Conservation (phyloP, 2,113 vertebrate genomes). For the Oplegnathus fasciatus region DNA sequence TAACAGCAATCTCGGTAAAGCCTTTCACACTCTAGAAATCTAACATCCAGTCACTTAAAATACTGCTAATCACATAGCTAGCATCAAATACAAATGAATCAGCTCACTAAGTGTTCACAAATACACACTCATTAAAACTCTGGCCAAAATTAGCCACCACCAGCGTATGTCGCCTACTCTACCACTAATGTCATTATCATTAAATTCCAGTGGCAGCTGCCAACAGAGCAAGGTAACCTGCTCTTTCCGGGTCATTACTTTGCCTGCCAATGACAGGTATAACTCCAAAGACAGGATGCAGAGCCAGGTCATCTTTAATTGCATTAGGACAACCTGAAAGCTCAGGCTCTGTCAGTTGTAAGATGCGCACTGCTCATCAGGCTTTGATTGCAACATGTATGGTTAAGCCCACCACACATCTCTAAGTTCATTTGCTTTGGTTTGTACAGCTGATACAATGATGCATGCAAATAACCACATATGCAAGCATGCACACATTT, state of each 20-base stretch:
- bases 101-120: background rate
- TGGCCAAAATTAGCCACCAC: slow-evolving; percentile 14
- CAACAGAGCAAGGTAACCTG: background rate
- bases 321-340: slow-evolving; percentile 40
- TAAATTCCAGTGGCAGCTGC: slow-evolving; percentile 15
- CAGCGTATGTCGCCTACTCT: background rate
- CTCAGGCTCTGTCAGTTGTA: background rate
- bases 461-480: slow-evolving; percentile 21
- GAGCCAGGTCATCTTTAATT: slow-evolving; percentile 66
- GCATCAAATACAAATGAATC: background rate
- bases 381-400: background rate
- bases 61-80: background rate
- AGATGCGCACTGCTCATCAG: background rate
- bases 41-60: background rate
- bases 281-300: slow-evolving; percentile 50
- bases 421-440: background rate
- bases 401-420: background rate
- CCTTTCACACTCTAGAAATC: background rate
- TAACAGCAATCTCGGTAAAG: background rate
- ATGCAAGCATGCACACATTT: background rate
- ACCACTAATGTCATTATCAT: slow-evolving; percentile 32
- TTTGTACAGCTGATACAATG: background rate
- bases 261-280: slow-evolving; percentile 26
- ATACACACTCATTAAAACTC: background rate
- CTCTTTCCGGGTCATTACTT: slow-evolving; percentile 8